Base-by-base conservation (phyloP, 92 coral and sea anemone genomes). In the Chrysogorgia sp. region DNA sequence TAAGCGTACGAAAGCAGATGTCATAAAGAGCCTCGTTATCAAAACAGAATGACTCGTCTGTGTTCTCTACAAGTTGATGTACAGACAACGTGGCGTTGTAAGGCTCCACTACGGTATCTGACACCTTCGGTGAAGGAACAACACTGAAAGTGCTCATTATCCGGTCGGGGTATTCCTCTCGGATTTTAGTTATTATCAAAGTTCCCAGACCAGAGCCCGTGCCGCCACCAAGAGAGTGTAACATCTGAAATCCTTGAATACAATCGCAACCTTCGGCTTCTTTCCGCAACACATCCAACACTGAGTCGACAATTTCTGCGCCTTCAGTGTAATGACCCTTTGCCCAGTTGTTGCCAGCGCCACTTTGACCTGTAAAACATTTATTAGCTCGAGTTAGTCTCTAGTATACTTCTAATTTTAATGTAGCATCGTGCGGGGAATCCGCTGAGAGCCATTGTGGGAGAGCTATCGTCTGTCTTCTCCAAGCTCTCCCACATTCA, bases 131-230 rank as follows among this genome's bases (percentile, higher is more conserved):
- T 1, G 89, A 86, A 59, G 89, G 89, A 14, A 86, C 89, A 31
- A 90, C 92, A 40, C 96, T 90, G 79, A 82, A 88, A 7, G 96
- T 88, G 89, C 87, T 91, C 92, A 92, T 92, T 5, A 92, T 92
- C 84, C 97, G 85, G 65, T 92, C 97, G 24, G 97, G 97, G 82
- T 90, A 92, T 77, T 92, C 97, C 21, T 92, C 97, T 52, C 97
- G 97, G 56, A 92, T 90, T 78, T 92, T 92, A 0, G 97, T 90
- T 63, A 90, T 90, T 26, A 92, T 82, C 47, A 92, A 71, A 49
- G 97, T 92, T 17, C 97, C 97, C 81, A 92, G 80, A 53, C 97
- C 97, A 47, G 97, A 90, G 34, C 97, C 97, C 65, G 97, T 92
- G 49, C 97, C 97, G 55, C 97, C 97, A 65, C 97, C 97, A 49